Base-by-base conservation (phyloP, 2,797 vertebrate species). In the Notolabrus celidotus region DNA sequence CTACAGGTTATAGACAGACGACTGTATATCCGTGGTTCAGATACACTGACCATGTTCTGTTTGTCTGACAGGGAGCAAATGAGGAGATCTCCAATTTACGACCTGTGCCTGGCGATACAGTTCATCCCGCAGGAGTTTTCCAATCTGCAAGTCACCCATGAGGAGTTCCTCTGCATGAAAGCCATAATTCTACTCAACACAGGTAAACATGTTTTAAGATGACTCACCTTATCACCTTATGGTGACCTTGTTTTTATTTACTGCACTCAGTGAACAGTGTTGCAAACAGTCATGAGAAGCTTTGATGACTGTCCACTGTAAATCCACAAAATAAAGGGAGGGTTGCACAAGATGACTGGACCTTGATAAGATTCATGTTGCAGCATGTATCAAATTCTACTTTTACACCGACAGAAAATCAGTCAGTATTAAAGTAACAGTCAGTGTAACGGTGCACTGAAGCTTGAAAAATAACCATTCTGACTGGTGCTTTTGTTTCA, bases 111-210 rank as follows among this genome's bases (percentile, higher is more conserved):
- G 49, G 95, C 96, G 6, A 99, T 99, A 94, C 97, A 97, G 95
- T 95, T 96, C 45, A 96, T 99, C 79, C 97, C 98, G 16, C 96
- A 97, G 85, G 98, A 98, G 92, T 98, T 99, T 83, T 89, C 96
- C 31, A 96, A 96, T 79, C 94, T 99, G 52, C 97, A 99, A 88
- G 95, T 99, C 50, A 95, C 92, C 81, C 96, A 94, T 0, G 96
- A 99, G 83, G 98, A 99, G 80, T 99, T 97, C 77, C 95, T 99
- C 10, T 99, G 97, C 86, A 99, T 99, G 98, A 99, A 99, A 92
- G 96, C 96, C 52, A 90, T 99, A 73, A 92, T 99, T 47, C 94
- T 99, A 36, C 96, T 99, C 61, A 99, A 95, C 86, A 99, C 97
- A 87, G 97, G 98, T 99, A 93, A 79, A 57, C 39, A 5, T n/a